These are phyloP conservation scores for Clistopyga incitator DNA, from an alignment of 2,888 invertebrate species.

Conservation along the genomic window DNA sequence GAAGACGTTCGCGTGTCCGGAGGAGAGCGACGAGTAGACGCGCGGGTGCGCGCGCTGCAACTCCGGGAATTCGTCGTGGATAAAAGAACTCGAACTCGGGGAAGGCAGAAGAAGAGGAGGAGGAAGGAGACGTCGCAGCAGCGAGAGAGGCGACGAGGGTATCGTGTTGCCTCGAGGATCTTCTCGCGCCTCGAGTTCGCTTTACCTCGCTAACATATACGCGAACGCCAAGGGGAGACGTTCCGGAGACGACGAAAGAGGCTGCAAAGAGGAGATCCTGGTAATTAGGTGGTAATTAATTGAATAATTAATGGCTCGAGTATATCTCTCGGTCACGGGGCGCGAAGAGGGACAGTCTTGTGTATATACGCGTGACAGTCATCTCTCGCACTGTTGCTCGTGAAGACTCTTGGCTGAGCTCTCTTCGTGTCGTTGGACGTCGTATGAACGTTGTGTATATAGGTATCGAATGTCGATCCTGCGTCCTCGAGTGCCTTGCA, in stretches of 20 bases:
- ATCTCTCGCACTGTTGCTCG: slow-evolving; percentile 36
- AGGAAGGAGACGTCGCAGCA: slow-evolving; percentile 10
- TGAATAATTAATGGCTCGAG: slow-evolving; percentile 78
- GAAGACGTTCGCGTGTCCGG: slow-evolving; percentile 64
- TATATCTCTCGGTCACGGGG: slow-evolving; percentile 42
- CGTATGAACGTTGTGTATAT: slow-evolving; percentile 49
- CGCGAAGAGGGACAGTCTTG: slow-evolving; percentile 38
- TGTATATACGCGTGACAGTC: slow-evolving; percentile 43
- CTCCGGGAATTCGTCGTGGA: slow-evolving; percentile 56
- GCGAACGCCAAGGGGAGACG: slow-evolving; percentile 39
- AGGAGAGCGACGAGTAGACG: neutral
- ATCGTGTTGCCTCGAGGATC: slow-evolving; percentile 57
- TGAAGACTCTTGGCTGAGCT: neutral
- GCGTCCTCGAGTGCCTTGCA: slow-evolving; percentile 42
- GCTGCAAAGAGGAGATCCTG: slow-evolving; percentile 72
- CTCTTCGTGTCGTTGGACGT: slow-evolving; percentile 10
- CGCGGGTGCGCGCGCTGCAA: slow-evolving; percentile 38
- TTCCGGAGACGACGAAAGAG: slow-evolving; percentile 56
- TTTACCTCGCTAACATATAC: slow-evolving; percentile 38
- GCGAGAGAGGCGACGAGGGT: slow-evolving; percentile 24
- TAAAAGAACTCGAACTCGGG: slow-evolving; percentile 51
- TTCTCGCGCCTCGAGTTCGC: slow-evolving; percentile 58
- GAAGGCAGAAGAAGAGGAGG: slow-evolving; percentile 2
- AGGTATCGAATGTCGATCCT: slow-evolving; percentile 71
- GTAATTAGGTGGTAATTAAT: slow-evolving; percentile 82